These are phyloP conservation scores for Saxidomus purpurata DNA, from an alignment of 1,140 invertebrate genomes.

Conservation along the genomic window DNA sequence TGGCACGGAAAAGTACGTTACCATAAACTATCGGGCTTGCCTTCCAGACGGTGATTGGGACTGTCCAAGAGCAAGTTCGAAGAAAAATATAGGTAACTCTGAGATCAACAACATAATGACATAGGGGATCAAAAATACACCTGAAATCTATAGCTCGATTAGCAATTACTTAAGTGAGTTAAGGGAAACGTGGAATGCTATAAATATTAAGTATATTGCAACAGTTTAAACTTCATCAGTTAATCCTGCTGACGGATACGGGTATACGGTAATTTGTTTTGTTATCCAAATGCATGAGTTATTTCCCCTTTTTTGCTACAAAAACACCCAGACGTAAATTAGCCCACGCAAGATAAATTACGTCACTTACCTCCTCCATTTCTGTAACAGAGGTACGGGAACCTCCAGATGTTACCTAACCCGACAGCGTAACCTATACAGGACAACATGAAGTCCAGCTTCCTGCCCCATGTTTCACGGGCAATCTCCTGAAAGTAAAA, in stretches of 20 bases:
- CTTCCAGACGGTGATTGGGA: conserved; percentile 86
- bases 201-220: no score
- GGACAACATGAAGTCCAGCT: conserved; percentile 17
- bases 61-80: conserved; percentile 87
- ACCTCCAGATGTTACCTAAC: conserved; percentile 24
- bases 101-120: conserved; percentile 88
- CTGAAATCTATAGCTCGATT: conserved; percentile 70
- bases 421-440: conserved; percentile 7
- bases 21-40: conserved; percentile 86
- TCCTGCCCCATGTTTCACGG: conserved; percentile 12
- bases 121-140: conserved; percentile 88
- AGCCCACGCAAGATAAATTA: not conserved
- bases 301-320: no score
- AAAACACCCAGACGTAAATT: no score
- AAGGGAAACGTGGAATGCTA: no score
- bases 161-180: no score
- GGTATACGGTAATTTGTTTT: no score
- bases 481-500: conserved; percentile 11
- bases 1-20: conserved; percentile 50
- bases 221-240: no score
- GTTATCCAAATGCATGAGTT: no score
- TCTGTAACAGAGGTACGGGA: conserved; percentile 18
- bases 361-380: conserved; percentile 15
- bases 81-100: conserved; percentile 87
- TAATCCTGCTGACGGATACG: no score